Percentiles rank a stretch among this genome's conserved stretches.
Conservation (phyloP, 2,113 vertebrate genomes). For the Chrysemys picta region DNA sequence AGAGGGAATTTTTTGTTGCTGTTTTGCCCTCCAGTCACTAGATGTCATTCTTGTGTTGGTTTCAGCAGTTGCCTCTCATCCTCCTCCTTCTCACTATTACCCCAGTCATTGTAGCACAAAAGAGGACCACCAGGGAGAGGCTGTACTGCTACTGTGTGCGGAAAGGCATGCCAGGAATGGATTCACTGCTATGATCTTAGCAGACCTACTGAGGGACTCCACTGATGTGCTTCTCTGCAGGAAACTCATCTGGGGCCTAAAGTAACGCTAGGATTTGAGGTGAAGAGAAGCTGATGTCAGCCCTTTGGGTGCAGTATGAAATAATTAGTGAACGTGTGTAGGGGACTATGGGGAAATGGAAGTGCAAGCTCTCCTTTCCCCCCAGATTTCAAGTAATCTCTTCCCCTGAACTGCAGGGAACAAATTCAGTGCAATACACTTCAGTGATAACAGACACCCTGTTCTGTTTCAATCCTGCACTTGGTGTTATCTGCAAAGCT, state of each 20-base stretch:
- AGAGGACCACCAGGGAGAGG: background rate
- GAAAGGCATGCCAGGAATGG: background rate
- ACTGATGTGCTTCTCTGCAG: background rate
- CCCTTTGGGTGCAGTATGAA: background rate
- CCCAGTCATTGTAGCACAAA: background rate
- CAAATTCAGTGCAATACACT: background rate
- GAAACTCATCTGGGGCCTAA: background rate
- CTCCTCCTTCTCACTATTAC: background rate
- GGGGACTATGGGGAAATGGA: rapidly evolving
- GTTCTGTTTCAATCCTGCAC: background rate
- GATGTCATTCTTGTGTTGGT: background rate
- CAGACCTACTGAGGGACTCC: background rate
- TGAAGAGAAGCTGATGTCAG: background rate
- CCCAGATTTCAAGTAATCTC: background rate
- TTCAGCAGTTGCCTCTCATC: background rate
- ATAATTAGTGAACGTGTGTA: background rate
- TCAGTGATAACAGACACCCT: background rate
- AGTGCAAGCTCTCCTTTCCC: background rate
- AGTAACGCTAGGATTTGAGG: background rate
- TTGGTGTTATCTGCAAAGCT: background rate
- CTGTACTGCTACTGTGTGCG: background rate
- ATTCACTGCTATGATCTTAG: background rate
- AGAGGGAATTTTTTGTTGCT: background rate
- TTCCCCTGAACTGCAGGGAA: background rate
- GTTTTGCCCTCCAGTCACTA: background rate